A percentile compares a stretch with the other conserved stretches of the same genome.
phyloP scores from a whole-genome alignment of 2,113 vertebrate species.

The Sylvicapra grimmia region DNA sequence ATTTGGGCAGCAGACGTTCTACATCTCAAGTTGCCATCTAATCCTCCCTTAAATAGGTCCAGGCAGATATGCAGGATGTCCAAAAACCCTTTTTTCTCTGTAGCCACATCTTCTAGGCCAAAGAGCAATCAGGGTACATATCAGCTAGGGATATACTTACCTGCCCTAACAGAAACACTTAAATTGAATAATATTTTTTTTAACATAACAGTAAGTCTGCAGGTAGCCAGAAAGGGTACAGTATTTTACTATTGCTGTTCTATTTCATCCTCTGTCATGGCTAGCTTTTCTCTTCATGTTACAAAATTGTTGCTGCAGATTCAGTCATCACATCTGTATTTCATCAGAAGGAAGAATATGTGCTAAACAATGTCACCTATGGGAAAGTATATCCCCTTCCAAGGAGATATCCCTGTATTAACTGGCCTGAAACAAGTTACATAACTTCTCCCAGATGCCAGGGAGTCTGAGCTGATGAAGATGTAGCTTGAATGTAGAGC shows the following conservation, averaged over 20 bases:
- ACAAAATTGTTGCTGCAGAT: not conserved
- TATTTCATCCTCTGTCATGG: not conserved
- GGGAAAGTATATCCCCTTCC: not conserved
- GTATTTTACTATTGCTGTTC: not conserved
- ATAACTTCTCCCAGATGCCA: not conserved
- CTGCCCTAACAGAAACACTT: not conserved
- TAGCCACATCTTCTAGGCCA: not conserved
- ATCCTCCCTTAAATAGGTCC: not conserved
- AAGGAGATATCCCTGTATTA: not conserved
- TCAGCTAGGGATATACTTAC: not conserved
- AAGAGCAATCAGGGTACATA: not conserved
- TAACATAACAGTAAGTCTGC: not conserved
- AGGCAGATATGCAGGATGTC: not conserved
- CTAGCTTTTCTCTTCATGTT: constrained; percentile 23
- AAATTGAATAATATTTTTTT: not conserved
- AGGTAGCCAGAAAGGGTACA: not conserved
- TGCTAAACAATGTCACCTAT: not conserved
- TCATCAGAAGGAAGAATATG: not conserved
- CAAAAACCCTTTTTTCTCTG: not conserved
- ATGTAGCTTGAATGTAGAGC: not conserved
- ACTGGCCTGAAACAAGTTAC: not conserved
- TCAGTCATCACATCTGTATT: not conserved
- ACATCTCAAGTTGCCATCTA: not conserved
- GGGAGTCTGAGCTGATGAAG: not conserved
- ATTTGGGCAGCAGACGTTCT: not conserved